Evolutionary conservation across 2,113 vertebrate species (phyloP).

Genomic region (Picathartes gymnocephalus): DNA sequence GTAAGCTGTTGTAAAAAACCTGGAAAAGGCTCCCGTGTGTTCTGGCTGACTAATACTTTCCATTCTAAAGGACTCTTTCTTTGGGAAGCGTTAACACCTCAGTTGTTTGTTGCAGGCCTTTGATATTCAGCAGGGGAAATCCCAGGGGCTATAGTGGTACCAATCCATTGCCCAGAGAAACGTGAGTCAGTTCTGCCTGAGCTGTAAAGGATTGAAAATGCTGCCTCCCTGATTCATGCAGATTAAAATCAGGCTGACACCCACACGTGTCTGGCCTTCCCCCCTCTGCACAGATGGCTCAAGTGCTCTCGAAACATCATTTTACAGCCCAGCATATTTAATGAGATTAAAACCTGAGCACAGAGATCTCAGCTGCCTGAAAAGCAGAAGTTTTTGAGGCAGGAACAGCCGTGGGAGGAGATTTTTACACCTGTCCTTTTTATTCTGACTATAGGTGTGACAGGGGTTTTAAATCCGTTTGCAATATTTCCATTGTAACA

Average conservation of each 20-base stretch:
- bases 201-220: background rate
- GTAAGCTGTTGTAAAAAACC: background rate
- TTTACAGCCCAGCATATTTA: background rate
- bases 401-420: background rate
- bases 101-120: background rate
- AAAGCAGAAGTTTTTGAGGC: background rate
- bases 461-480: background rate
- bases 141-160: constrained; percentile 12
- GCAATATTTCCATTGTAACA: background rate
- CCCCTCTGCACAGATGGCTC: background rate
- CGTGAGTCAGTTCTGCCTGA: background rate
- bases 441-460: background rate
- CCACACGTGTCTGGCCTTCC: constrained; percentile 42
- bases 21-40: background rate
- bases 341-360: background rate
- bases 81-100: constrained; percentile 6
- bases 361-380: background rate
- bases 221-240: background rate
- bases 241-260: constrained; percentile 53
- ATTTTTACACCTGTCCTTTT: background rate
- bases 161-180: constrained; percentile 6
- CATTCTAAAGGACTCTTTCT: constrained; percentile 16
- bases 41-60: constrained; percentile 23
- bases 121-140: constrained; percentile 47
- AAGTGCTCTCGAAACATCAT: background rate